Conservation (phyloP, 2,113 vertebrate genomes). For the Pao palembangensis region DNA sequence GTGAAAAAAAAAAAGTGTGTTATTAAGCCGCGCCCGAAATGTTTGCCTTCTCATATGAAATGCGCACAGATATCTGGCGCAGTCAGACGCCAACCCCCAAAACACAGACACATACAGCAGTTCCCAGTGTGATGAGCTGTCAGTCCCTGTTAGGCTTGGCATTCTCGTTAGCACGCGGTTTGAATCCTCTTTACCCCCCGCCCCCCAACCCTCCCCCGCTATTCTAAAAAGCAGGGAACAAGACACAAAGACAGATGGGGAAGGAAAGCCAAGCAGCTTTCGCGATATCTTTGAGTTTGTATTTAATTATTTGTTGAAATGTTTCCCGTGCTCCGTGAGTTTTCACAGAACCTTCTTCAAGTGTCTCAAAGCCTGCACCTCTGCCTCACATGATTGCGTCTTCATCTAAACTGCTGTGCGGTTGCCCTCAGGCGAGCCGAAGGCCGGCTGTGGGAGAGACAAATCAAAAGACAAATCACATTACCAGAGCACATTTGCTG, state of each 20-base stretch:
- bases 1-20: slow-evolving; percentile 52
- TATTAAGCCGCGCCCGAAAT: slow-evolving; percentile 46
- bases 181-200: slow-evolving; percentile 64
- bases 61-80: slow-evolving; percentile 66
- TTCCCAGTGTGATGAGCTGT: slow-evolving; percentile 60
- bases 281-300: slow-evolving; percentile 30
- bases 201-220: slow-evolving; percentile 51
- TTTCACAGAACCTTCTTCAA: slow-evolving; percentile 13
- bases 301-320: slow-evolving; percentile 50
- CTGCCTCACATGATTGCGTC: slow-evolving; percentile 27
- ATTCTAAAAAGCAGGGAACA: slow-evolving; percentile 50
- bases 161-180: slow-evolving; percentile 68
- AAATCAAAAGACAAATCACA: slow-evolving; percentile 29
- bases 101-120: slow-evolving; percentile 40
- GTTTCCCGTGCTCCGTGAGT: slow-evolving; percentile 21
- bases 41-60: slow-evolving; percentile 69
- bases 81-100: slow-evolving; percentile 24
- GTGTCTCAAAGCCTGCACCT: slow-evolving; percentile 13
- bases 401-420: slow-evolving; percentile 33
- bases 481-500: slow-evolving; percentile 45
- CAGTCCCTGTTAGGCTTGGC: slow-evolving; percentile 72
- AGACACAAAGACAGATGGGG: slow-evolving; percentile 51
- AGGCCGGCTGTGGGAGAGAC: slow-evolving; percentile 24
- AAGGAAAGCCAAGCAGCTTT: slow-evolving; percentile 40
- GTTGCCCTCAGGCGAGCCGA: slow-evolving; percentile 35